A percentile compares a stretch with the other conserved stretches of the same genome.
Conservation (phyloP, 2,888 invertebrate genomes). For the Athalia rosae region DNA sequence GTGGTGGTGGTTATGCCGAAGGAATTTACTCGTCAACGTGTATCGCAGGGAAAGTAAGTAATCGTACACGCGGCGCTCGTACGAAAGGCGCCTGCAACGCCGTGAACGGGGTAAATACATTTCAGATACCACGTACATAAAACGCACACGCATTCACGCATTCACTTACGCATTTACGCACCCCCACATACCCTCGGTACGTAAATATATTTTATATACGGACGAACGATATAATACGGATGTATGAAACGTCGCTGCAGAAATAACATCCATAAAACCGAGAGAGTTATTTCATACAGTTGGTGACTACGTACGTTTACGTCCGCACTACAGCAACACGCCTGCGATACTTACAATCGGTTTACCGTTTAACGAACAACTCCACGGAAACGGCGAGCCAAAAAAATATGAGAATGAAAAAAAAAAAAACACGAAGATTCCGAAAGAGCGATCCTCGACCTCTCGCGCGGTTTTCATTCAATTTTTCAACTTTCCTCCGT, state of each 20-base stretch:
- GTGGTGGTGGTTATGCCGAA: no score
- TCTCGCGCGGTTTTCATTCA: neutral
- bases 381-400: neutral
- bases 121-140: no score
- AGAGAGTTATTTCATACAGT: constrained; percentile 42
- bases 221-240: neutral
- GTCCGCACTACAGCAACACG: neutral
- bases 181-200: neutral
- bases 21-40: no score
- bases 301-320: constrained; percentile 30
- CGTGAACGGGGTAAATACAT: no score
- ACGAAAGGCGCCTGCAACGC: no score
- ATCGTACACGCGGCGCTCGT: no score
- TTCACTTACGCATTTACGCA: no score
- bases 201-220: neutral
- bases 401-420: no score
- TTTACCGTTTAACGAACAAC: no score
- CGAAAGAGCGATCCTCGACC: neutral
- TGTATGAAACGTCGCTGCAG: constrained; percentile 32
- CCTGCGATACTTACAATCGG: no score
- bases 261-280: constrained; percentile 52
- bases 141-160: no score
- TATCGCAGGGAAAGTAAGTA: no score
- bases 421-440: neutral
- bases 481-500: constrained; percentile 1